These are phyloP conservation scores for Ophraella communa DNA, from an alignment of 2,888 invertebrate genomes.

Conservation along the genomic window DNA sequence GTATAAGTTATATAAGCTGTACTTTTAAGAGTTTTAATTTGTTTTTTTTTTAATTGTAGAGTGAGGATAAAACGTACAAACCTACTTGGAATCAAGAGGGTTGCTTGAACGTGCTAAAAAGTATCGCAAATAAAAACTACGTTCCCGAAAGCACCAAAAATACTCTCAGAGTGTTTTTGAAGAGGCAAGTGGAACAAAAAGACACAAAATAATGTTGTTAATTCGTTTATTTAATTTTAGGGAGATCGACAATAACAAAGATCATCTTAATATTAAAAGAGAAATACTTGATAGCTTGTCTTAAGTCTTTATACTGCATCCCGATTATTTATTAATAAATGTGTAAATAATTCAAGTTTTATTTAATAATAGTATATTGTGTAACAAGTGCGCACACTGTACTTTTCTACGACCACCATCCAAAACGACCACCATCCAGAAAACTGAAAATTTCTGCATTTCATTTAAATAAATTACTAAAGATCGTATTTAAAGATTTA, in stretches of 20 bases:
- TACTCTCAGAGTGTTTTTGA: conserved; percentile 63
- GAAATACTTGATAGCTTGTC: conserved; percentile 39
- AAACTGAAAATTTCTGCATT: too few relatives aligned
- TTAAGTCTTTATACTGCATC: too few relatives aligned
- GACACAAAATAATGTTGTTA: conserved; percentile 6
- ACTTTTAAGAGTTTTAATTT: neutral
- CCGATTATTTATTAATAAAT: conserved; percentile 3
- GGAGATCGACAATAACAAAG: conserved; percentile 42
- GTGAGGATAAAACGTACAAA: conserved; percentile 71
- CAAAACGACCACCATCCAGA: too few relatives aligned
- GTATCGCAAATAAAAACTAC: conserved; percentile 62
- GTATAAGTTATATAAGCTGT: too few relatives aligned
- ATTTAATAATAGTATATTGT: neutral
- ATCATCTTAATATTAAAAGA: conserved; percentile 40
- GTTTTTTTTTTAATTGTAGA: conserved; percentile 60
- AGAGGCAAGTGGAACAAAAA: conserved; percentile 53
- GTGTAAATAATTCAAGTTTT: neutral
- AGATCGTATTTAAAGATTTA: too few relatives aligned
- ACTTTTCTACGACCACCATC: too few relatives aligned
- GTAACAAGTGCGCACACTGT: too few relatives aligned
- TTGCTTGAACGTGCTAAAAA: conserved; percentile 66
- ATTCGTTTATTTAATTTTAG: conserved; percentile 37
- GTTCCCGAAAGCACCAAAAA: conserved; percentile 63
- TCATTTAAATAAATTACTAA: too few relatives aligned
- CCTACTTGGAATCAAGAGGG: conserved; percentile 70